Base-by-base conservation (phyloP, 1,140 invertebrate genomes). In the Cydia amplana region DNA sequence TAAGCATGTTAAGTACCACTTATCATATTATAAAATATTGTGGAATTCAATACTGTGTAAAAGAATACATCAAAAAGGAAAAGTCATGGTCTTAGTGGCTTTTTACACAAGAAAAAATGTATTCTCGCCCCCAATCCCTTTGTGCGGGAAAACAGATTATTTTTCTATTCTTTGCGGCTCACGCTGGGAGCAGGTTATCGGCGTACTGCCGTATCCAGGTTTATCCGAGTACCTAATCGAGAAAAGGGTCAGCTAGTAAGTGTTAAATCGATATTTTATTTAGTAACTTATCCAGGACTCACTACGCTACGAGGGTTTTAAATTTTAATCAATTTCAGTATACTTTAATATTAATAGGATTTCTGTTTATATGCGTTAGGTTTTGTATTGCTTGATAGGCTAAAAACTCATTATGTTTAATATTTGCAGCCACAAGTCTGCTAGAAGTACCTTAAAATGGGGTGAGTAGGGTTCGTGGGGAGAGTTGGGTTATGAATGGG, bases 261-360 rank as follows among this genome's bases (percentile, higher is more conserved):
- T 70, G 65, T 70, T 70, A 70, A 70, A 70, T 36, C n/a, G 18
- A 70, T 70, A 43, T 70, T 70, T 70, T 70, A 70, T 70, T 70
- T 43, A 70, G 65, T 70, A 20, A 67, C 20, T 67, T 28, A 36
- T n/a, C n/a, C 65, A 16, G 3, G 3, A 10, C n/a, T 7, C 7
- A 14, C 55, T 60, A 60, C 10, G 55, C 7, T 23, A 23, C 12
- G 55, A n/a, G 55, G n/a, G 1, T 55, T 60, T 60, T 23, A 23
- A 60, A 1, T 55, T 60, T 60, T 23, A 23, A 60, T 9, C 9
- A 23, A 60, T 23, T 60, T 51, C 49, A n/a, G 49, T 51, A 49
- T 6, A 18, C 16, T n/a, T 51, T 18, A n/a, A 51, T 6, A 6
- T n/a, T 51, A 7, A 18, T n/a, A 18, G 6, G 16, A 51, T 51